Percentiles rank a stretch among this genome's conserved stretches.
These are phyloP conservation scores for Agrilus biguttatus DNA, from an alignment of 2,888 invertebrate genomes.

Conservation along the genomic window DNA sequence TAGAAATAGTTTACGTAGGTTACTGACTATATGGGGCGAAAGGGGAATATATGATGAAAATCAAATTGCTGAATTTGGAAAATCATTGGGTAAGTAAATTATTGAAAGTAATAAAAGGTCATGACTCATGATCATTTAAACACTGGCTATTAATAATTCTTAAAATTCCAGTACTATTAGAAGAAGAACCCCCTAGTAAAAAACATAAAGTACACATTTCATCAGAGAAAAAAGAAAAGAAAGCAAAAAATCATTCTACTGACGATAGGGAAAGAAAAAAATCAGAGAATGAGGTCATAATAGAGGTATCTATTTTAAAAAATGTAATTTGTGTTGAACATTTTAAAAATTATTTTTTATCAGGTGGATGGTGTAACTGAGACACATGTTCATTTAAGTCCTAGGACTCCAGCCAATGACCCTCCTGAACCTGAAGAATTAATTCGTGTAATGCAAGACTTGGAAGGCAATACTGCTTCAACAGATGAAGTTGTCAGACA, in stretches of 20 bases:
- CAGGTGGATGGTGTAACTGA: conserved; percentile 57
- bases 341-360: conserved; percentile 2
- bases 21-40: conserved; percentile 86
- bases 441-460: conserved; percentile 65
- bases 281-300: conserved; percentile 37
- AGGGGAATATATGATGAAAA: conserved; percentile 75
- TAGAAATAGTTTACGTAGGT: conserved; percentile 61
- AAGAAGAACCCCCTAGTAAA: no score
- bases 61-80: conserved; percentile 66
- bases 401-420: conserved; percentile 66
- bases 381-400: conserved; percentile 62
- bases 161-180: no score
- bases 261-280: conserved; percentile 33
- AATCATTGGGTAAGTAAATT: conserved; percentile 35
- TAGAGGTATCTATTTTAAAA: conserved; percentile 18
- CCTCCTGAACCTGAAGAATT: conserved; percentile 89
- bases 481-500: conserved; percentile 87
- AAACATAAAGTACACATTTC: conserved; percentile 17
- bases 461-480: conserved; percentile 90
- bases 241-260: conserved; percentile 21
- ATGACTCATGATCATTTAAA: neutral
- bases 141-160: neutral
- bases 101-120: neutral
- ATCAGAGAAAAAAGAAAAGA: conserved; percentile 35
- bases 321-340: neutral